Evolutionary conservation across 2,888 invertebrate species (phyloP).

Genomic region (Tanytarsus gracilentus): DNA sequence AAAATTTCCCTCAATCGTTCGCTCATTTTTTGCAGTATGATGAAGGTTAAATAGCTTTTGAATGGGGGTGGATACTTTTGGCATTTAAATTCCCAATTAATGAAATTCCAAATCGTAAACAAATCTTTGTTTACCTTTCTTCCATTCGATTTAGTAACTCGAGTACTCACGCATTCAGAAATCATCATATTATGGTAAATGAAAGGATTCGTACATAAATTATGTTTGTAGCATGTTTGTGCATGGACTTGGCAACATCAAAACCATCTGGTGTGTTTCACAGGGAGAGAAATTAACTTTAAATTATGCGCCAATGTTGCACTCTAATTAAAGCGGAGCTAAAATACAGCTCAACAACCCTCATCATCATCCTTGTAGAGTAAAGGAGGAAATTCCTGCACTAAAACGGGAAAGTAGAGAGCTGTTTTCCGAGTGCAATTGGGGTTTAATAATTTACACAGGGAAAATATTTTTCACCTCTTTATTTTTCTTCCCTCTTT

Average conservation of each 20-base stretch:
- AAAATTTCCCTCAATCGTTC: too few species aligned
- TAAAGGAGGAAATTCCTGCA: background rate
- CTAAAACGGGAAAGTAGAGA: background rate
- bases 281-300: slow-evolving; percentile 22
- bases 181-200: background rate
- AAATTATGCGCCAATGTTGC: slow-evolving; percentile 10
- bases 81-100: too few species aligned
- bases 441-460: slow-evolving; percentile 14
- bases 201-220: slow-evolving; percentile 9
- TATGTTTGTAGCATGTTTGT: background rate
- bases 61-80: too few species aligned
- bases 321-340: slow-evolving; percentile 16
- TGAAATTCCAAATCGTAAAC: too few species aligned
- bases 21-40: too few species aligned
- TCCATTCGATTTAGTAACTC: background rate
- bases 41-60: too few species aligned
- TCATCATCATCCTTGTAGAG: background rate
- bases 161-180: background rate
- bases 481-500: too few species aligned
- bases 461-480: too few species aligned
- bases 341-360: background rate
- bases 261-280: slow-evolving; percentile 22
- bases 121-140: too few species aligned
- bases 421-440: slow-evolving; percentile 19
- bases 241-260: background rate